Evolutionary conservation across 2,113 vertebrate species (phyloP).

Genomic region (Tonatia bakeri): DNA sequence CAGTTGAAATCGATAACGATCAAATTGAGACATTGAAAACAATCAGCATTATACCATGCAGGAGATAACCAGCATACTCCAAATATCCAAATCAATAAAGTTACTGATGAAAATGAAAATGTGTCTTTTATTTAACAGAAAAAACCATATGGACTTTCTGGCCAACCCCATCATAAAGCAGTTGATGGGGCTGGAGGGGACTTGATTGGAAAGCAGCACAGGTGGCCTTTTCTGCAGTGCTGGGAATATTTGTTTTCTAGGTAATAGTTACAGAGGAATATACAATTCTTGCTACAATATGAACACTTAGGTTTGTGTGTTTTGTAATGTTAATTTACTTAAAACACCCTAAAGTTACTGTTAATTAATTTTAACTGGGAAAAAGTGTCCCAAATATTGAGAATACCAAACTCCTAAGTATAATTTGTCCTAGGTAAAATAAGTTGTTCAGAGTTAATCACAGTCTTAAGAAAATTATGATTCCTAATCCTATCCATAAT

Average conservation of each 20-base stretch:
- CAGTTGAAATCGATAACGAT: too few relatives aligned
- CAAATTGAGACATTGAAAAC: too few relatives aligned
- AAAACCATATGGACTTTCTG: too few relatives aligned
- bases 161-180: neutral
- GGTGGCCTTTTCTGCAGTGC: neutral
- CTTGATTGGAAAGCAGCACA: neutral
- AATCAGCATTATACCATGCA: too few relatives aligned
- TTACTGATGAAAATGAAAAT: too few relatives aligned
- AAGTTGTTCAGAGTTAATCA: neutral
- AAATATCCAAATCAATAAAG: too few relatives aligned
- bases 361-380: neutral
- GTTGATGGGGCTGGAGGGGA: neutral
- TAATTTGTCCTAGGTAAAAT: neutral
- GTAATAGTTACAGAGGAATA: neutral
- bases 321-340: neutral
- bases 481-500: conserved; percentile 14
- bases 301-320: neutral
- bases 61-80: too few relatives aligned
- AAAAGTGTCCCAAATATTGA: neutral
- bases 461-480: neutral
- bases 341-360: neutral
- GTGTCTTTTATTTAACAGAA: too few relatives aligned
- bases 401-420: neutral
- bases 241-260: neutral
- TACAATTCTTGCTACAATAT: neutral